Evolutionary conservation across 2,888 invertebrate genomes (phyloP).

Genomic region (Drosophila melanosoma): DNA sequence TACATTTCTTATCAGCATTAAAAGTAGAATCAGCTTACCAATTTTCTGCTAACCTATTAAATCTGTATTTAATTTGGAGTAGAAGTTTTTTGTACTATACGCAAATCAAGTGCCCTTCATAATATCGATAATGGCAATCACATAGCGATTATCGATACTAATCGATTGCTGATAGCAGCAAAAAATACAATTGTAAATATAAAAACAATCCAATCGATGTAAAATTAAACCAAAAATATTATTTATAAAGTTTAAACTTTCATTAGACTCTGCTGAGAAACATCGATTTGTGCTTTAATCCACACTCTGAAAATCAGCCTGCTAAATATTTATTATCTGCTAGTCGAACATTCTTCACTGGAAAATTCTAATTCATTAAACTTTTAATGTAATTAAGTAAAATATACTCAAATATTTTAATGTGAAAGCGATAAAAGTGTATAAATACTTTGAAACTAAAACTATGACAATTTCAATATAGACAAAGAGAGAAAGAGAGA

Average conservation of each 20-base stretch:
- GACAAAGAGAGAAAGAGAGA: neutral
- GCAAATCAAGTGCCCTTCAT: neutral
- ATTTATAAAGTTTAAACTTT: neutral
- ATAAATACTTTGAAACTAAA: neutral
- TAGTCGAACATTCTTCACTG: neutral
- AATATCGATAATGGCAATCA: neutral
- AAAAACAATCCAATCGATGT: neutral
- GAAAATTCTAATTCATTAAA: neutral
- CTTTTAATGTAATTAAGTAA: neutral
- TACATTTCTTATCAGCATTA: neutral
- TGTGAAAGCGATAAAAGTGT: neutral
- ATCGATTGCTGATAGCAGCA: neutral
- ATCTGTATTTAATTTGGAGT: neutral
- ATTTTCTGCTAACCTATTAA: neutral
- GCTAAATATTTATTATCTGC: neutral
- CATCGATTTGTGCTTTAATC: neutral
- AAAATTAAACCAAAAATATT: neutral
- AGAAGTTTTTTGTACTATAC: neutral
- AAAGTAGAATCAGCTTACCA: neutral
- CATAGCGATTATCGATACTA: neutral
- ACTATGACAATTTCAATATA: slow-evolving; percentile 10
- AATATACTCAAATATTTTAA: neutral
- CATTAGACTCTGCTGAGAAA: neutral
- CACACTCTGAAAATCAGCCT: too few species aligned
- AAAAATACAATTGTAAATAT: neutral